Base-by-base conservation (phyloP, 92 coral and sea anemone species). In the Actinernus sp. region DNA sequence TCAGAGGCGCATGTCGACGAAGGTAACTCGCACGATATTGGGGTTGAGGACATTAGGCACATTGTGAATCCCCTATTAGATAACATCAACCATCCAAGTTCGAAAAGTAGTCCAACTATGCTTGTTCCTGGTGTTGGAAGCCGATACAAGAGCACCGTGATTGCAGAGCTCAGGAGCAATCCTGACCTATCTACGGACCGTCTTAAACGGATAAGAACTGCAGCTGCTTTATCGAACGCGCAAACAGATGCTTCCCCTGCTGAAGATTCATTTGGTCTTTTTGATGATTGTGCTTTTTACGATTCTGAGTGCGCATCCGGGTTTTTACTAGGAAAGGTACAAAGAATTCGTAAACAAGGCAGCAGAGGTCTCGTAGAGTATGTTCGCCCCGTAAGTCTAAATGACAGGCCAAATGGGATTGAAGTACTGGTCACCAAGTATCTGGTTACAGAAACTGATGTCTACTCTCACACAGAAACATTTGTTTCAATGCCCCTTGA, bases 171-270 rank as follows among this genome's bases (percentile, higher is more conserved):
- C 1, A 20, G 75, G 30, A 71, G 57, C 23, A 61, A 71, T 40
- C 87, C 87, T 20, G 60, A 63, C 8, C 31, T 71, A 16, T 63
- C 87, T 3, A 45, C 74, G 26, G 81, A 81, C 31, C 64, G 64
- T 2, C 72, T 81, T 32, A 64, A 48, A 38, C 64, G 81, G 74
- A 58, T 81, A 18, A 27, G 71, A 21, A 69, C 65, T 56, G 64
- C 71, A 55, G 55, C 30, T 7, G 60, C 61, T n/a, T 24, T 24
- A 30, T 38, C 30, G 39, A 30, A 28, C 26, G 38, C 8, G 54
- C 33, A 63, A 57, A 54, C 44, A 2, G 2, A 59, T 7, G 51
- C 26, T 4, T n/a, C n/a, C n/a, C 31, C 50, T 39, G 60, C 18
- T 58, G 21, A 16, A 24, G 36, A 54, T 10, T 60, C 71, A 53